These are phyloP conservation scores for Tiliqua scincoides DNA, from an alignment of 2,113 vertebrate genomes.

Conservation along the genomic window DNA sequence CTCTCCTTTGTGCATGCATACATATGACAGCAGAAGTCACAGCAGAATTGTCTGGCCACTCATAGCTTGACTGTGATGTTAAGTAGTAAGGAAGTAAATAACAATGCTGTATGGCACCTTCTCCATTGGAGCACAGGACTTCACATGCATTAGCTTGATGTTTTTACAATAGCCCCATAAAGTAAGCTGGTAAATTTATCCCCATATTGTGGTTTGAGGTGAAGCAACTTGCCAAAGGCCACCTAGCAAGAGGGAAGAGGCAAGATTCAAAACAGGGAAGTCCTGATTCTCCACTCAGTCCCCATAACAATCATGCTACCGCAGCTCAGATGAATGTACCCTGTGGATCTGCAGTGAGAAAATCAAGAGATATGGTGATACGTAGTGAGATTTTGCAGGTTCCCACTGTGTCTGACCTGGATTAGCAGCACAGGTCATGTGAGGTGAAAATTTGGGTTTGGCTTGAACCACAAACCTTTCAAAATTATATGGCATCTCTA, in stretches of 20 bases:
- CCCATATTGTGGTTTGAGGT: too few species aligned
- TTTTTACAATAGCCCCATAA: too few species aligned
- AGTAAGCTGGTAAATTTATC: too few species aligned
- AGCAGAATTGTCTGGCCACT: neutral
- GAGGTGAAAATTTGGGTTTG: neutral
- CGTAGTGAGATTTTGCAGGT: neutral
- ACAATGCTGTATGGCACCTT: too few species aligned
- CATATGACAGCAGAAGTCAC: neutral
- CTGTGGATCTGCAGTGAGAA: neutral
- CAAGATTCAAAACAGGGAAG: too few species aligned
- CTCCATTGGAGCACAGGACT: too few species aligned
- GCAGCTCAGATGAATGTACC: neutral
- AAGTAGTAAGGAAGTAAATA: neutral
- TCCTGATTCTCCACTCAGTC: too few species aligned
- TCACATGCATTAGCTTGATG: too few species aligned
- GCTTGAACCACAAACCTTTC: conserved; percentile 5
- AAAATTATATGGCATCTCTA: conserved; percentile 9
- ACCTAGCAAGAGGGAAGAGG: too few species aligned
- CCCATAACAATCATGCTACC: too few species aligned
- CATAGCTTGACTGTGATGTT: neutral
- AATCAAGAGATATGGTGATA: neutral
- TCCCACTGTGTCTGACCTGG: conserved; percentile 5
- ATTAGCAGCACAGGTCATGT: neutral
- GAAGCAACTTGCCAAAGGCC: too few species aligned
- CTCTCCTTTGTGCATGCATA: neutral